Percentiles rank a stretch among this genome's conserved stretches.
These are phyloP conservation scores for Anas platyrhynchos DNA, from an alignment of 2,113 vertebrate species.

Conservation along the genomic window DNA sequence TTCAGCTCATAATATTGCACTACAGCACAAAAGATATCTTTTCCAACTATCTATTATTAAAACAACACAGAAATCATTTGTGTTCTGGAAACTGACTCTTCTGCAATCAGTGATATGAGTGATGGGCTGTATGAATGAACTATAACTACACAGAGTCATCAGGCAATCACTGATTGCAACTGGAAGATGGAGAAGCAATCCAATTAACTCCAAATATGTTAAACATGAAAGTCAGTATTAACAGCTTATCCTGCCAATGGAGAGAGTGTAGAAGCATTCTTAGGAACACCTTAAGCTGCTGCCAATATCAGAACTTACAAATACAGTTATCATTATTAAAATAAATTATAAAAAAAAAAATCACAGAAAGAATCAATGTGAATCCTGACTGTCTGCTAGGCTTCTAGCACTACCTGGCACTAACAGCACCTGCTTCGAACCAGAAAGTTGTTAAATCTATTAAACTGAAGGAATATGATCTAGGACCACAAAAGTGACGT, in stretches of 20 bases:
- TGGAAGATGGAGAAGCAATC: background rate
- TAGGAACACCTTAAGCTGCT: background rate
- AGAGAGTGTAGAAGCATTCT: background rate
- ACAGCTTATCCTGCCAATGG: background rate
- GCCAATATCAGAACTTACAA: background rate
- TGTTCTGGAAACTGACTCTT: background rate
- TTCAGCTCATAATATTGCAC: background rate
- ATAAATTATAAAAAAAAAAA: background rate
- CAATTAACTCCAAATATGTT: background rate
- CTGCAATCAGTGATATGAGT: background rate
- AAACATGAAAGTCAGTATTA: background rate
- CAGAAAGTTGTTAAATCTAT: background rate
- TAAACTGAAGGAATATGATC: background rate
- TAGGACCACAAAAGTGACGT: background rate
- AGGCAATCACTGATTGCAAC: background rate
- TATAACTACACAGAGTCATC: background rate
- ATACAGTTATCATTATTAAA: background rate
- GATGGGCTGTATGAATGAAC: background rate
- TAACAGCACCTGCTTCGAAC: background rate
- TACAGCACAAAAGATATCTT: background rate
- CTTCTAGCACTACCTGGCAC: background rate
- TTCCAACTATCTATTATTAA: background rate
- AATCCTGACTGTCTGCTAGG: background rate
- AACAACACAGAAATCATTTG: background rate
- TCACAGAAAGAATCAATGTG: background rate